These are phyloP conservation scores for Drosophila melanosoma DNA, from an alignment of 2,888 invertebrate species.

Conservation along the genomic window DNA sequence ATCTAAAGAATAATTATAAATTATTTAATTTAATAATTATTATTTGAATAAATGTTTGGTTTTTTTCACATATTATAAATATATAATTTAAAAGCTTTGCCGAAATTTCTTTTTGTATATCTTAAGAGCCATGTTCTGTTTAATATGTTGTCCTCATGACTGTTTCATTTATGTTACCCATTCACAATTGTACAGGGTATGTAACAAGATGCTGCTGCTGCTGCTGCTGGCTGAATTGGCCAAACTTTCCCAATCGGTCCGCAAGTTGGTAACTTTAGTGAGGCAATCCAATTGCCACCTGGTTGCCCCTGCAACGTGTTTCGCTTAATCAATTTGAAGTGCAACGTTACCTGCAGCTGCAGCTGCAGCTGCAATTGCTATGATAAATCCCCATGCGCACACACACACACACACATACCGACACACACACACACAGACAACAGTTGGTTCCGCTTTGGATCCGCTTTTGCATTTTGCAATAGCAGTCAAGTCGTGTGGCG, in stretches of 20 bases:
- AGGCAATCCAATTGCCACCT: slow-evolving; percentile 43
- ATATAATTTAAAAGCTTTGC: not conserved
- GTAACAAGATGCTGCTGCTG: slow-evolving; percentile 1
- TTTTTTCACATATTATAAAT: not conserved
- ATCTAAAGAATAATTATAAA: not conserved
- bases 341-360: slow-evolving; percentile 40
- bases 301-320: not conserved
- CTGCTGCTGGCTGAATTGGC: slow-evolving; percentile 6
- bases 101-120: too few relatives aligned
- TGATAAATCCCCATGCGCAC: not conserved
- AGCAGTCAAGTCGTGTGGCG: slow-evolving; percentile 36
- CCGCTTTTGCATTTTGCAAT: slow-evolving; percentile 64
- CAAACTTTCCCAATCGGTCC: slow-evolving; percentile 14
- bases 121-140: not conserved
- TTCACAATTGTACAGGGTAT: slow-evolving; percentile 5
- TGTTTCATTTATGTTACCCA: not conserved
- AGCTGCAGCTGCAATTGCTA: slow-evolving; percentile 14
- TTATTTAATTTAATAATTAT: too few relatives aligned
- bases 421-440: not conserved
- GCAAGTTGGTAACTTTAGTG: slow-evolving; percentile 23
- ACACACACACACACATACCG: not conserved
- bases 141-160: not conserved
- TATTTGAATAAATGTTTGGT: not conserved
- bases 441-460: slow-evolving; percentile 6
- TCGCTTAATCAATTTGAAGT: slow-evolving; percentile 68